These are phyloP conservation scores for Chaetodon auriga DNA, from an alignment of 2,113 vertebrate genomes.

Conservation along the genomic window DNA sequence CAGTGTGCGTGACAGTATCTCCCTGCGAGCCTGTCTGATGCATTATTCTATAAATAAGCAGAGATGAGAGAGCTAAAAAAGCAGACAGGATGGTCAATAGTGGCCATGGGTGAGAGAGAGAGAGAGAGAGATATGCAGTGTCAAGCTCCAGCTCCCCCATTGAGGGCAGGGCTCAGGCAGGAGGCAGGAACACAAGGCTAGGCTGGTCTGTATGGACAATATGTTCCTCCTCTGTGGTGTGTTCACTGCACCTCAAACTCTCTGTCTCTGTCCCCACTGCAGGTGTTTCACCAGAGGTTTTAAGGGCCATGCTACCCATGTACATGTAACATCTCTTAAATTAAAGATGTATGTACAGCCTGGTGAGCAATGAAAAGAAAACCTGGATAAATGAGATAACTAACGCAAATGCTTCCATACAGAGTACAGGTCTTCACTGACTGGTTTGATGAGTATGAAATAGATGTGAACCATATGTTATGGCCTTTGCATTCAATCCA, in stretches of 20 bases:
- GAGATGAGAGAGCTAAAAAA: constrained; percentile 77
- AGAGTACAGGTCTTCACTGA: no score
- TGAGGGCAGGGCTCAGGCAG: constrained; percentile 44
- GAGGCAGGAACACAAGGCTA: constrained; percentile 53
- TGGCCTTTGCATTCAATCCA: not conserved
- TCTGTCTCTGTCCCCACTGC: constrained; percentile 5
- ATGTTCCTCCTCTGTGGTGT: constrained; percentile 42
- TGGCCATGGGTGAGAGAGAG: constrained; percentile 48
- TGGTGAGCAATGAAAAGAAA: not conserved
- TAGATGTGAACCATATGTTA: not conserved
- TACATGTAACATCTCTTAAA: not conserved
- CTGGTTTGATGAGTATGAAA: not conserved
- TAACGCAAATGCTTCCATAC: no score
- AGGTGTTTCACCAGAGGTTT: constrained; percentile 11
- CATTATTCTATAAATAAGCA: constrained; percentile 82
- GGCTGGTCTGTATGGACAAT: constrained; percentile 54
- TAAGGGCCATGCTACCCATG: not conserved
- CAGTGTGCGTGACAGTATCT: constrained; percentile 63
- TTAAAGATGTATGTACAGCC: not conserved
- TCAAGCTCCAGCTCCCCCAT: constrained; percentile 59
- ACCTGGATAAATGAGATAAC: not conserved
- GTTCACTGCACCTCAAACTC: constrained; percentile 36
- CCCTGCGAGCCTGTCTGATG: constrained; percentile 65
- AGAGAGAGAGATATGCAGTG: constrained; percentile 32
- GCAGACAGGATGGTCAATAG: constrained; percentile 78